These are phyloP conservation scores for Tortrix viridana DNA, from an alignment of 2,888 invertebrate genomes.

Conservation along the genomic window DNA sequence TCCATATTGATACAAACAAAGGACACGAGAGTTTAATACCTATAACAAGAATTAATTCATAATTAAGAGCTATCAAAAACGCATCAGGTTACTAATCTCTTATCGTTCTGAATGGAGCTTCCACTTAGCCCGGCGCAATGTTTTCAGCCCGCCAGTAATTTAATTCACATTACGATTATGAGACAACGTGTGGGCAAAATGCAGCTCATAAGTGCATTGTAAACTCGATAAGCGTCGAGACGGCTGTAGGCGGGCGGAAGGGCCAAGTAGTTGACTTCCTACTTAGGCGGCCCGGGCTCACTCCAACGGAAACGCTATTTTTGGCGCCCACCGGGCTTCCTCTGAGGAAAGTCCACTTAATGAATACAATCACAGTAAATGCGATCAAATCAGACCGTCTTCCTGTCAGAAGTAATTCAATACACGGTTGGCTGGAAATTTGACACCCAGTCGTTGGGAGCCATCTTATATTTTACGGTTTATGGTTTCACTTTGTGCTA, in stretches of 20 bases:
- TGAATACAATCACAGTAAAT: constrained; percentile 57
- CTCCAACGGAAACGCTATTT: constrained; percentile 81
- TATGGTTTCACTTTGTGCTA: neutral
- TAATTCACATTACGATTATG: constrained; percentile 71
- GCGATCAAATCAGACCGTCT: constrained; percentile 50
- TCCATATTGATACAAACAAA: too few species aligned
- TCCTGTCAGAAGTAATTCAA: constrained; percentile 44
- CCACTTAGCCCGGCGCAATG: constrained; percentile 36
- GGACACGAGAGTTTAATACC: neutral
- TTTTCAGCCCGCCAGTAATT: constrained; percentile 73
- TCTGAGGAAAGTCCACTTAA: constrained; percentile 76
- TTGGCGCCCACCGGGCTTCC: constrained; percentile 81
- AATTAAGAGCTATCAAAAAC: constrained; percentile 9
- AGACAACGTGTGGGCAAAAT: constrained; percentile 75
- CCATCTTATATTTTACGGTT: neutral
- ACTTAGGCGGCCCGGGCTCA: constrained; percentile 69
- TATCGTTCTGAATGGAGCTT: constrained; percentile 30
- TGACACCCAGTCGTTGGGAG: constrained; percentile 3
- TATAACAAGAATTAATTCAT: constrained; percentile 14
- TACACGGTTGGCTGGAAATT: constrained; percentile 25
- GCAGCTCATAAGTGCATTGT: constrained; percentile 78
- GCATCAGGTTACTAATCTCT: constrained; percentile 22
- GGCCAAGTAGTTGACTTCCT: constrained; percentile 77
- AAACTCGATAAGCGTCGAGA: constrained; percentile 80
- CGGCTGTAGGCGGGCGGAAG: constrained; percentile 81